A percentile compares a stretch with the other conserved stretches of the same genome.
phyloP scores from a whole-genome alignment of 2,797 vertebrate genomes.

The Sphaeramia orbicularis region DNA sequence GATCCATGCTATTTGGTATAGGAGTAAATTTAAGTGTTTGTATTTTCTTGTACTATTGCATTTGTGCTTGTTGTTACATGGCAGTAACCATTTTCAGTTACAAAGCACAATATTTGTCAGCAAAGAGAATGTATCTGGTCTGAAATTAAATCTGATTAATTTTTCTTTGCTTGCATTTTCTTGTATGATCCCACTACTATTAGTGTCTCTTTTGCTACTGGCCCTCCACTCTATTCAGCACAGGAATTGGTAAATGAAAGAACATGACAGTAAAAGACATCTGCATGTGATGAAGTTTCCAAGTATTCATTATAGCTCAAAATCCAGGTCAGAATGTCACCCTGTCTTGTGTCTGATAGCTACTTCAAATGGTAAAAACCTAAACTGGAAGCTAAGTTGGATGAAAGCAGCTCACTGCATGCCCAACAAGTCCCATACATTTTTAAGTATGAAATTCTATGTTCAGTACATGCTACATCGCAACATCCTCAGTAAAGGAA shows the following conservation, averaged over 20 bases:
- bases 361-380: conserved; percentile 28
- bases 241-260: conserved; percentile 34
- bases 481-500: conserved; percentile 29
- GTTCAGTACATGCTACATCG: conserved; percentile 8
- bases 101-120: conserved; percentile 30
- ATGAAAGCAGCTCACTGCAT: conserved; percentile 4
- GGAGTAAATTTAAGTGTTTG: conserved; percentile 40
- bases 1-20: conserved; percentile 30
- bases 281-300: conserved; percentile 41
- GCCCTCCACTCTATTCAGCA: conserved; percentile 36
- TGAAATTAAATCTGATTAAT: conserved; percentile 47
- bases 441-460: conserved; percentile 14
- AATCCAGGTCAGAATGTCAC: conserved; percentile 50
- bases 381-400: conserved; percentile 21
- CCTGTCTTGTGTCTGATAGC: conserved; percentile 18
- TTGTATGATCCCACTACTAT: conserved; percentile 33
- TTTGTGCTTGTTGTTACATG: conserved; percentile 1
- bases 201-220: conserved; percentile 38
- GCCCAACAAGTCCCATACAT: not conserved
- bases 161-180: conserved; percentile 26
- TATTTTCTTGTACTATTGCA: conserved; percentile 32
- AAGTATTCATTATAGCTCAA: conserved; percentile 31
- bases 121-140: conserved; percentile 13
- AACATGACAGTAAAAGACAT: conserved; percentile 32
- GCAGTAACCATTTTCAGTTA: conserved; percentile 31